A percentile compares a stretch with the other conserved stretches of the same genome.
Evolutionary conservation across 2,797 vertebrate species (phyloP).

Genomic region (Sarcophilus harrisii): DNA sequence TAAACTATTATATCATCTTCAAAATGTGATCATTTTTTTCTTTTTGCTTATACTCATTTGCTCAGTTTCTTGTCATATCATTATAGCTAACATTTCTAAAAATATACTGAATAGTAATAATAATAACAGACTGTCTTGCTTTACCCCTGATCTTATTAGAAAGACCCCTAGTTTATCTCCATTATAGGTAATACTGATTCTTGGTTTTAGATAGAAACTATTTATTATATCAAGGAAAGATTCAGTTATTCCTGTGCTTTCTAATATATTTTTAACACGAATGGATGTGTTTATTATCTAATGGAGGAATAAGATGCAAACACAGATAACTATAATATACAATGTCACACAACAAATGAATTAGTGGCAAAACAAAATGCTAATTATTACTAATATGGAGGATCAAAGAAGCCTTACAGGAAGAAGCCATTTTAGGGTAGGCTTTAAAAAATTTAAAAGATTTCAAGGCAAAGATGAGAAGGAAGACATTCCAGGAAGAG

Average conservation of each 20-base stretch:
- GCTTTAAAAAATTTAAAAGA: neutral
- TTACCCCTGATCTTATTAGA: neutral
- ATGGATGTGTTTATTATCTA: neutral
- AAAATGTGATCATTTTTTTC: neutral
- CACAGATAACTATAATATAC: neutral
- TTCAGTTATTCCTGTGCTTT: neutral
- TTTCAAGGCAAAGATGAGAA: neutral
- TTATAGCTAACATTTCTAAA: neutral
- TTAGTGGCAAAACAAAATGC: neutral
- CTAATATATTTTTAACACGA: neutral
- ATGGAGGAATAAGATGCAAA: neutral
- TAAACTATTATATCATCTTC: neutral
- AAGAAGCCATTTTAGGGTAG: neutral
- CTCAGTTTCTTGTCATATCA: neutral
- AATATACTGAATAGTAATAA: neutral
- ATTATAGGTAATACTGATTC: neutral
- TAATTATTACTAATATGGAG: neutral
- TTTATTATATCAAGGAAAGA: neutral
- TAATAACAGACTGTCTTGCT: neutral
- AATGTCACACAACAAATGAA: neutral
- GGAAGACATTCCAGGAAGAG: neutral
- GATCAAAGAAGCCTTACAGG: neutral
- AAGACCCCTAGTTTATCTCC: neutral
- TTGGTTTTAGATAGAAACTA: neutral
- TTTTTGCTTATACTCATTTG: neutral